Base-by-base conservation (phyloP, 1,140 invertebrate species). In the Drosophila funebris region DNA sequence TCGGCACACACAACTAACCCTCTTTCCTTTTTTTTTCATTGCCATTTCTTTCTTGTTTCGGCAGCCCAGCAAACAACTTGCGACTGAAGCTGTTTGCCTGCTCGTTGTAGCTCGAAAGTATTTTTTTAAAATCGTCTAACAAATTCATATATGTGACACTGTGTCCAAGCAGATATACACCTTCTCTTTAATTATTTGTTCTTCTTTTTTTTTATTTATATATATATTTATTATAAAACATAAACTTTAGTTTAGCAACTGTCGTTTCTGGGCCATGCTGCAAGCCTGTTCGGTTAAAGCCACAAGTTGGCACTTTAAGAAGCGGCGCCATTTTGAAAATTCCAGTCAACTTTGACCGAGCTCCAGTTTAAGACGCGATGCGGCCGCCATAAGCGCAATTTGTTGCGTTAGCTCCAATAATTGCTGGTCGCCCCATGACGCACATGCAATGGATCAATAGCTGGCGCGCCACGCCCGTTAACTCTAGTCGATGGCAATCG, bases 231-330 rank as follows among this genome's bases (percentile, higher is more conserved):
- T 8, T 50, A 52, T 11, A 52, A 52, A 52, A 48, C 22, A 20
- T 22, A 43, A 4, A 43, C 8, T 18, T 6, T 13, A 14, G 16
- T 60, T 37, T 24, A 14, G 50, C 56, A n/a, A 46, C 18, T 37
- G 48, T 13, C 8, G 9, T 58, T 37, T 36, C 36, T 76, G 52
- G 4, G n/a, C 16, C 16, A 24, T 9, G 64, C 87, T 90, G 87
- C n/a, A 61, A 44, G 69, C 87, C 87, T 90, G 83, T 57, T 88
- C 54, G 54, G 1, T 41, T 57, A 74, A 66, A 90, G 88, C 87
- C 78, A 83, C 79, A 83, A 88, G 75, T 90, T 90, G 81, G 76
- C 88, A 77, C 83, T 90, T 90, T 90, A 90, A 90, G 85, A 90
- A 78, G 60, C 69, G 81, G 73, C 78, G 88, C 85, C 87, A 89